Conservation (phyloP, 2,888 invertebrate genomes). For the Drosophila paracracens region DNA sequence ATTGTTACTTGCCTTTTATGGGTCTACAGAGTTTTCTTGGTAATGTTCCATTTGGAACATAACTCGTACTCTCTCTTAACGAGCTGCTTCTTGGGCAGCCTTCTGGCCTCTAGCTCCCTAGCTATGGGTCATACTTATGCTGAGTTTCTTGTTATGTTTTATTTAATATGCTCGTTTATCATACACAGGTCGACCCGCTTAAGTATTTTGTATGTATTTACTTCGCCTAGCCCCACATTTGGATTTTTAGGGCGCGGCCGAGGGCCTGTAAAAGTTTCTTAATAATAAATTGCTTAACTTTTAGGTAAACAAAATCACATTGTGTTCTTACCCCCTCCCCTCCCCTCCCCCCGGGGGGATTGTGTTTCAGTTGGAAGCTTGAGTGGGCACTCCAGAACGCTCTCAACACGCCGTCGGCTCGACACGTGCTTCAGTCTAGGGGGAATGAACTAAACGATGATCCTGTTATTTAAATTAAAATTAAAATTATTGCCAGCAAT, state of each 20-base stretch:
- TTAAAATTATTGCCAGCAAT: conserved; percentile 53
- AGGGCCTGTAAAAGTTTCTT: conserved; percentile 68
- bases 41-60: conserved; percentile 14
- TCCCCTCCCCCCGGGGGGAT: not conserved
- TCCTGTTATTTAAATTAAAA: conserved; percentile 59
- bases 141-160: conserved; percentile 52
- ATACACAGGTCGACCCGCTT: conserved; percentile 49
- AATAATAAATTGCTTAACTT: conserved; percentile 79
- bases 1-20: not conserved
- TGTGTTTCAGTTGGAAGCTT: conserved; percentile 1
- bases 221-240: conserved; percentile 19
- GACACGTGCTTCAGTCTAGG: conserved; percentile 36
- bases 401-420: conserved; percentile 57
- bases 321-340: conserved; percentile 3
- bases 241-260: conserved; percentile 35
- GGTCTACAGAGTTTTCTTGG: conserved; percentile 12
- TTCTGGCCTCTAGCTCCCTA: conserved; percentile 12
- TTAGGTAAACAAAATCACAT: conserved; percentile 74
- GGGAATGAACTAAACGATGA: conserved; percentile 34
- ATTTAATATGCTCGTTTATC: conserved; percentile 66
- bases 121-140: conserved; percentile 22
- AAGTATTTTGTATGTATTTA: conserved; percentile 24
- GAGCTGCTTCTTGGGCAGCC: conserved; percentile 25
- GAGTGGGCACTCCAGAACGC: conserved; percentile 34
- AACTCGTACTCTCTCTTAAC: conserved; percentile 3